phyloP scores from a whole-genome alignment of 2,113 vertebrate species.

The Bubo scandiacus region DNA sequence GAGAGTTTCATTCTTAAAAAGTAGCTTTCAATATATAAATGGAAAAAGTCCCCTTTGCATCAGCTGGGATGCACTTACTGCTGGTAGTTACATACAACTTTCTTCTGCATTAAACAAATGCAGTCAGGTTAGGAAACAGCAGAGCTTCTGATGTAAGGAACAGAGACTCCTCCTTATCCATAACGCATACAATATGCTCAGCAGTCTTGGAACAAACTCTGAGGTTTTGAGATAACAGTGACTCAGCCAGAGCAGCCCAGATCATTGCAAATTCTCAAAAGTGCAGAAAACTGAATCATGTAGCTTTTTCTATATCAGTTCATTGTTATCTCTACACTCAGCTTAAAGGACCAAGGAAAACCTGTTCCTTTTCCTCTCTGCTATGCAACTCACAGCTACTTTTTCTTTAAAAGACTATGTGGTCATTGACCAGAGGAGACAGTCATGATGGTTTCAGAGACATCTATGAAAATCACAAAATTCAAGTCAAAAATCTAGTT shows the following conservation, averaged over 20 bases:
- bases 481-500: neutral
- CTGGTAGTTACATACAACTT: neutral
- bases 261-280: neutral
- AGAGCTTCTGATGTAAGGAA: neutral
- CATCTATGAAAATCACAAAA: neutral
- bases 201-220: neutral
- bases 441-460: neutral
- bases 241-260: neutral
- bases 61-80: neutral
- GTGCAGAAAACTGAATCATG: neutral
- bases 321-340: neutral
- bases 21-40: neutral
- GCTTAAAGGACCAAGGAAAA: neutral
- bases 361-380: neutral
- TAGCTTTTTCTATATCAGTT: neutral
- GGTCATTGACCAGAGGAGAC: neutral
- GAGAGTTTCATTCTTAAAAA: neutral
- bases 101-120: neutral
- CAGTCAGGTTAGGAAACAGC: neutral
- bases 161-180: neutral
- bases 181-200: fast-evolving
- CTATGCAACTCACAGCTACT: neutral
- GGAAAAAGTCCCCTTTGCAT: neutral
- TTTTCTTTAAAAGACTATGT: neutral
- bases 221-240: neutral